Conservation (phyloP, 2,888 invertebrate species). For the Asteroscopus sphinx region DNA sequence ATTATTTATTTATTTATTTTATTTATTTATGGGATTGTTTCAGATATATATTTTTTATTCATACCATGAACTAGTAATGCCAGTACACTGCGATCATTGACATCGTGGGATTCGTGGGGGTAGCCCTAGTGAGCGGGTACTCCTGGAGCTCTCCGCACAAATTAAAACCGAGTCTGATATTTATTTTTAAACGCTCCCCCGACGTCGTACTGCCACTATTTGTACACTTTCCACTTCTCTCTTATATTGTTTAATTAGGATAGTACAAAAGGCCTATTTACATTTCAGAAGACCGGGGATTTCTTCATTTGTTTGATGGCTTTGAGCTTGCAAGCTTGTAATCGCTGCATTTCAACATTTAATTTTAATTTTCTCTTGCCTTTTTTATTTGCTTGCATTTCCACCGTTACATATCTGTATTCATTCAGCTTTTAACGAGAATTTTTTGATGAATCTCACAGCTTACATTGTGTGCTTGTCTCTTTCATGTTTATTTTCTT, state of each 20-base stretch:
- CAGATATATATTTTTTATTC: no score
- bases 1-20: no score
- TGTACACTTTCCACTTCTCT: constrained; percentile 49
- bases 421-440: constrained; percentile 1
- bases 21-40: no score
- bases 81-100: neutral
- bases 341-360: constrained; percentile 39
- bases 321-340: constrained; percentile 24
- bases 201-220: constrained; percentile 48
- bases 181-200: constrained; percentile 70
- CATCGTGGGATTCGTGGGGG: no score
- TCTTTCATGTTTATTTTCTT: no score
- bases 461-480: no score
- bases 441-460: neutral
- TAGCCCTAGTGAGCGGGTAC: constrained; percentile 8
- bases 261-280: constrained; percentile 58
- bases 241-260: constrained; percentile 70
- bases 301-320: constrained; percentile 53
- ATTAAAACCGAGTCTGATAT: constrained; percentile 74
- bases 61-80: no score
- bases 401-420: constrained; percentile 7
- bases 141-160: constrained; percentile 43
- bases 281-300: constrained; percentile 39
- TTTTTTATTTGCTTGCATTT: constrained; percentile 21
- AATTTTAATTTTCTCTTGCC: constrained; percentile 22